Conservation (phyloP, 2,888 invertebrate species). For the Piscicola geometra region DNA sequence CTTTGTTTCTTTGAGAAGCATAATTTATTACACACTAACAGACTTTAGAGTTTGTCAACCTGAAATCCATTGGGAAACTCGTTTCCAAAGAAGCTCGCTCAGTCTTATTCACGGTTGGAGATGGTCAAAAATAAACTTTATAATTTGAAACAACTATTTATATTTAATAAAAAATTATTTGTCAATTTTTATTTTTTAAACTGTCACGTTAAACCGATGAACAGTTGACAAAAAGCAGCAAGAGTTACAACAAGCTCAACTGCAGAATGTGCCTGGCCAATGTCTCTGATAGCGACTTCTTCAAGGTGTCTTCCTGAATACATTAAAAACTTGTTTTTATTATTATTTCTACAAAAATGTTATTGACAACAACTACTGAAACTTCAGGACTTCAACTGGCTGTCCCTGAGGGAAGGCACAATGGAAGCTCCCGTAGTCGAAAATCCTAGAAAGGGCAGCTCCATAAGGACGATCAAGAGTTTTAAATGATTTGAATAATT, state of each 20-base stretch:
- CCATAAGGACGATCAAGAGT: too few relatives aligned
- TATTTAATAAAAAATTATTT: neutral
- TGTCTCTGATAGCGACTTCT: slow-evolving; percentile 1
- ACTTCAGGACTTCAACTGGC: slow-evolving; percentile 1
- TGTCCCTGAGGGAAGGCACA: neutral
- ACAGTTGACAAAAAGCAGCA: neutral
- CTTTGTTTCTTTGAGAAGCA: too few relatives aligned
- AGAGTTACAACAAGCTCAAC: neutral
- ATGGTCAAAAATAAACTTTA: neutral
- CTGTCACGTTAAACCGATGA: neutral
- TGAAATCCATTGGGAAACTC: too few relatives aligned
- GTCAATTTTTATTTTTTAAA: neutral
- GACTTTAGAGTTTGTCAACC: too few relatives aligned
- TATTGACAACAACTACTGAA: too few relatives aligned
- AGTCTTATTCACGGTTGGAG: neutral
- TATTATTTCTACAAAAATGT: too few relatives aligned
- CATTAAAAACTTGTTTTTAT: too few relatives aligned
- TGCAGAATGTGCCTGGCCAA: slow-evolving; percentile 12
- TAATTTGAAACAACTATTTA: neutral
- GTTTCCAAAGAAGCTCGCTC: too few relatives aligned
- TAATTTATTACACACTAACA: too few relatives aligned
- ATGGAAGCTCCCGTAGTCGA: neutral
- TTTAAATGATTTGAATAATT: too few relatives aligned
- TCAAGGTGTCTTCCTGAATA: too few relatives aligned
- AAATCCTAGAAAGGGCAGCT: too few relatives aligned